Evolutionary conservation across 2,888 invertebrate species (phyloP).

Genomic region (Dimorphilus gyrociliatus): DNA sequence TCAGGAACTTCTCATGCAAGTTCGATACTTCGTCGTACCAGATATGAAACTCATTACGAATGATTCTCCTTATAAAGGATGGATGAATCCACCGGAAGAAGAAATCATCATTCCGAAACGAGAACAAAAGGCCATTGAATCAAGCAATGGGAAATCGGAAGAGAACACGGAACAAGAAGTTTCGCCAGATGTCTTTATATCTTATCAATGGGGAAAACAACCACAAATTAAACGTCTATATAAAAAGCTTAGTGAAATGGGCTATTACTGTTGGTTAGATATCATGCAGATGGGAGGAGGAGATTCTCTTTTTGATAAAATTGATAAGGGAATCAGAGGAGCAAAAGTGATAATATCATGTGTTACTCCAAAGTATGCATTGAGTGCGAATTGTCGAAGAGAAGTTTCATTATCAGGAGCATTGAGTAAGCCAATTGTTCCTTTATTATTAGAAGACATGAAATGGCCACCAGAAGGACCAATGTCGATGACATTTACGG

Average conservation of each 20-base stretch:
- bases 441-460: constrained; percentile 23
- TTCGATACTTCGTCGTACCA: constrained; percentile 20
- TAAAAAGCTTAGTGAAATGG: constrained; percentile 16
- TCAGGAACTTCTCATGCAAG: constrained; percentile 29
- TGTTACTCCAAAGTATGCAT: constrained; percentile 28
- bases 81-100: too few relatives aligned
- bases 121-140: too few relatives aligned
- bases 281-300: constrained; percentile 35
- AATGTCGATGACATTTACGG: constrained; percentile 29
- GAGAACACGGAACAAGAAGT: too few relatives aligned
- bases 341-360: constrained; percentile 24
- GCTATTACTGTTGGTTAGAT: constrained; percentile 30
- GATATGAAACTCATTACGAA: too few relatives aligned
- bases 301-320: constrained; percentile 32
- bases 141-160: too few relatives aligned
- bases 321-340: constrained; percentile 25
- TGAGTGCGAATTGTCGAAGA: constrained; percentile 29
- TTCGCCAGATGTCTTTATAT: constrained; percentile 28
- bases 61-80: too few relatives aligned
- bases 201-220: constrained; percentile 34
- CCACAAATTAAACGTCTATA: constrained; percentile 23
- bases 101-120: too few relatives aligned
- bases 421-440: constrained; percentile 28
- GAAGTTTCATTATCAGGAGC: constrained; percentile 31
- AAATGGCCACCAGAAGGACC: constrained; percentile 32